Base-by-base conservation (phyloP, 2,797 vertebrate species). In the Premnoplex brunnescens region DNA sequence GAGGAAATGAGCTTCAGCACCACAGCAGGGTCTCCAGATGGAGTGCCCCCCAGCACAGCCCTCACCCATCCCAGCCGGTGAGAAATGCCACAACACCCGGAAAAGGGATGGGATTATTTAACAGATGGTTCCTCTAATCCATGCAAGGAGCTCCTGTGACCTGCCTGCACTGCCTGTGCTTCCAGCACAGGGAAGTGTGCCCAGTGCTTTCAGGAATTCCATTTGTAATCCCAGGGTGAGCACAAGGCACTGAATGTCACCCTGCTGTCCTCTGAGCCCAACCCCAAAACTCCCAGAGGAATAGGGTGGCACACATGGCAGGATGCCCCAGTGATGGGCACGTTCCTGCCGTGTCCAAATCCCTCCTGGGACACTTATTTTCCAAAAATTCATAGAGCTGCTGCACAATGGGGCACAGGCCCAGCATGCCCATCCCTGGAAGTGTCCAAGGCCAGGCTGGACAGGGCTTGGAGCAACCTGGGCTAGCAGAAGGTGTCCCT, bases 261-360 rank as follows among this genome's bases (percentile, higher is more conserved):
- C 2, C 34, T 17, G 0, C 14, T 39, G 36, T 2, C 23, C 20
- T n/a, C 32, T 28, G 6, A 5, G 26, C 13, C 15, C 72, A 2
- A 19, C n/a, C 49, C 84, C 4, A 0, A 3, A 18, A 6, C 7
- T 0, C 4, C 10, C 75, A 9, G 0, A 12, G 58, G 26, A 41
- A 7, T 7, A 0, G 48, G 39, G 36, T 37, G 89, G 39, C 39
- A 28, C 44, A 1, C 0, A 0, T 0, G 56, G 43, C 21, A 20
- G 27, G 30, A 11, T 2, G 8, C 18, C 49, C 36, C 5, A 9
- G 60, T 0, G 55, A 48, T 7, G 63, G 44, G 7, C 14, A 6
- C 2, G 0, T 1, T 6, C 9, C 7, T 12, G 2, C 28, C 1
- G 0, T 0, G 10, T 1, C 56, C 58, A 34, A 7, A 55, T 6